Evolutionary conservation across 2,113 vertebrate genomes (phyloP).

Genomic region (Sebastes fasciatus): DNA sequence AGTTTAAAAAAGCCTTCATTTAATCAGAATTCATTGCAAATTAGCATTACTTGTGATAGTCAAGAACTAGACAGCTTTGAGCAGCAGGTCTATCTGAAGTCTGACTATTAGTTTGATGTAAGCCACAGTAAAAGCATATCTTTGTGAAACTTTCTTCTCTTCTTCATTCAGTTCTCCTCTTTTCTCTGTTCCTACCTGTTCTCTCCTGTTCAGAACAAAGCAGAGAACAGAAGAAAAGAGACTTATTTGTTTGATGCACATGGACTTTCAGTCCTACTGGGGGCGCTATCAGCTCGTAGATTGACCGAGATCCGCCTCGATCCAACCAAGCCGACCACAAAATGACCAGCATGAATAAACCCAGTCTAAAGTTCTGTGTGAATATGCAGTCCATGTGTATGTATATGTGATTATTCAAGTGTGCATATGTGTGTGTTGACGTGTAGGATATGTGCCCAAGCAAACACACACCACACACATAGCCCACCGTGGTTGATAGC

Average conservation of each 20-base stretch:
- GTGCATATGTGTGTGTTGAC: conserved; percentile 33
- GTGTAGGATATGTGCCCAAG: conserved; percentile 65
- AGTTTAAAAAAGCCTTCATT: too few species aligned
- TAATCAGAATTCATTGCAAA: too few species aligned
- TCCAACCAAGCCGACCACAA: conserved; percentile 32
- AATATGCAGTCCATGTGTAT: conserved; percentile 40
- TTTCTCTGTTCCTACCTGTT: neutral
- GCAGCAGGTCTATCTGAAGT: too few species aligned
- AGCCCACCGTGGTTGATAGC: conserved; percentile 68
- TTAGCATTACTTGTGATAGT: too few species aligned
- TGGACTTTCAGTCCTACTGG: conserved; percentile 45
- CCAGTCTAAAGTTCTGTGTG: conserved; percentile 48
- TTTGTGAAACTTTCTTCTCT: neutral
- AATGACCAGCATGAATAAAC: conserved; percentile 56
- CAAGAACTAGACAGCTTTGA: too few species aligned
- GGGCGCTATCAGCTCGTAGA: conserved; percentile 62
- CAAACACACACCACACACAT: conserved; percentile 75
- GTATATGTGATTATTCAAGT: conserved; percentile 49
- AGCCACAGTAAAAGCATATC: neutral
- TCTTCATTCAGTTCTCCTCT: neutral
- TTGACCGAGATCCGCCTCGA: neutral
- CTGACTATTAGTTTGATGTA: neutral
- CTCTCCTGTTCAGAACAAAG: neutral
- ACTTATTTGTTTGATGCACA: conserved; percentile 30
- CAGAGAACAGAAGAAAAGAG: conserved; percentile 2